Evolutionary conservation across 1,140 invertebrate species (phyloP).

Genomic region (Atta texana): DNA sequence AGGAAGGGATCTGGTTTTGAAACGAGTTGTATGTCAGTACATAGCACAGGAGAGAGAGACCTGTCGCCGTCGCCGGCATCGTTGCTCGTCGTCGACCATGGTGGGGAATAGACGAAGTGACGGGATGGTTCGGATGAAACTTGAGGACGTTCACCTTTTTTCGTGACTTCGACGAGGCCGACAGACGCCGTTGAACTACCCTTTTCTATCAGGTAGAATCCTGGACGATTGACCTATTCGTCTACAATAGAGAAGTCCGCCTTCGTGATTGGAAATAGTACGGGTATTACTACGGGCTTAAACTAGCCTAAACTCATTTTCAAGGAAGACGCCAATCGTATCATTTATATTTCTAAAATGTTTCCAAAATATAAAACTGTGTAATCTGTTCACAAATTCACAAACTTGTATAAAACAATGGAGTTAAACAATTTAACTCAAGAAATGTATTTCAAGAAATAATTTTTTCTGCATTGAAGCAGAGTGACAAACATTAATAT

Average conservation of each 20-base stretch:
- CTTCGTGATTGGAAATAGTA: neutral
- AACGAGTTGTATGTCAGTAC: conserved; percentile 66
- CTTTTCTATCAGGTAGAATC: conserved; percentile 66
- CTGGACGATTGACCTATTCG: conserved; percentile 62
- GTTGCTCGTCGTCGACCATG: conserved; percentile 20
- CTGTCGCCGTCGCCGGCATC: conserved; percentile 56
- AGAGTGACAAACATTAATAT: neutral
- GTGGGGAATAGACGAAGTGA: conserved; percentile 71
- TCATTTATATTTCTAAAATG: neutral
- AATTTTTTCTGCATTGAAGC: neutral
- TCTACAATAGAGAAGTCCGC: neutral
- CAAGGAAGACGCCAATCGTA: neutral
- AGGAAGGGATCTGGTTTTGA: conserved; percentile 71
- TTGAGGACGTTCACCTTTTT: conserved; percentile 86
- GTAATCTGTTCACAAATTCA: too few relatives aligned
- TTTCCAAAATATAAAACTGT: neutral
- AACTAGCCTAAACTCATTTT: too few relatives aligned
- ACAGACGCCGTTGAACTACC: conserved; percentile 71
- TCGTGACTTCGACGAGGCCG: conserved; percentile 81
- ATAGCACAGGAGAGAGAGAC: conserved; percentile 36
- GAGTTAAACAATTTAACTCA: too few relatives aligned
- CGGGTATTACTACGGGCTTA: neutral
- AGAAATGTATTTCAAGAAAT: neutral
- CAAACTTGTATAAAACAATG: too few relatives aligned
- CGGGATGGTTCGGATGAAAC: conserved; percentile 80